A percentile compares a stretch with the other conserved stretches of the same genome.
Conservation (phyloP, 2,888 invertebrate species). For the Zonitis immaculata region DNA sequence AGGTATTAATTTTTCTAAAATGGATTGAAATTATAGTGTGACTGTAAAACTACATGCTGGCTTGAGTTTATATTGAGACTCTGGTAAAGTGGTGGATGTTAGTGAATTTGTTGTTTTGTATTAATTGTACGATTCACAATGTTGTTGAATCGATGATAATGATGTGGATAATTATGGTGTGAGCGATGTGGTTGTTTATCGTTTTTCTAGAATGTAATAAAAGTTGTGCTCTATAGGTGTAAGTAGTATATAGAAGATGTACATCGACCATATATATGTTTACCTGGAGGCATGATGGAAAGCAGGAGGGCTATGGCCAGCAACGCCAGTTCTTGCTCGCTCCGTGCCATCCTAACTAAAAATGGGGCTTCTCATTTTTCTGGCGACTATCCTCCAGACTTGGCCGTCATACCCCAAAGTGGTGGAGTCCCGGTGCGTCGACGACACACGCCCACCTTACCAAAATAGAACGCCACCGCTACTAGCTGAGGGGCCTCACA, state of each 20-base stretch:
- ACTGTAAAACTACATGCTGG: too few relatives aligned
- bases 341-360: conserved; percentile 45
- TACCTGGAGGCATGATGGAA: conserved; percentile 47
- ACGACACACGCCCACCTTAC: conserved; percentile 29
- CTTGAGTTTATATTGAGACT: too few relatives aligned
- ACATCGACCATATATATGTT: conserved; percentile 12
- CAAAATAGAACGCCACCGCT: conserved; percentile 28
- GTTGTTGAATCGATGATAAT: too few relatives aligned
- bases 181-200: background rate
- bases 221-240: background rate
- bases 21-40: too few relatives aligned
- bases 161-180: too few relatives aligned
- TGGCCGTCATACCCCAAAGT: conserved; percentile 45
- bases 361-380: conserved; percentile 42
- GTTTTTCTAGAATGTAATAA: background rate
- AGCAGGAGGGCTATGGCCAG: conserved; percentile 46
- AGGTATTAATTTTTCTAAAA: too few relatives aligned
- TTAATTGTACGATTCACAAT: too few relatives aligned
- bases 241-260: background rate
- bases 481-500: conserved; percentile 42
- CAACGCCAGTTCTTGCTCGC: conserved; percentile 42
- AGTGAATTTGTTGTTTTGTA: too few relatives aligned
- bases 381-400: conserved; percentile 43
- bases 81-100: too few relatives aligned
- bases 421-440: conserved; percentile 22